Evolutionary conservation across 2,797 vertebrate species (phyloP), one percentile per base, ranked within the genome.

Genomic region (Coranthus polyacanthus): DNA sequence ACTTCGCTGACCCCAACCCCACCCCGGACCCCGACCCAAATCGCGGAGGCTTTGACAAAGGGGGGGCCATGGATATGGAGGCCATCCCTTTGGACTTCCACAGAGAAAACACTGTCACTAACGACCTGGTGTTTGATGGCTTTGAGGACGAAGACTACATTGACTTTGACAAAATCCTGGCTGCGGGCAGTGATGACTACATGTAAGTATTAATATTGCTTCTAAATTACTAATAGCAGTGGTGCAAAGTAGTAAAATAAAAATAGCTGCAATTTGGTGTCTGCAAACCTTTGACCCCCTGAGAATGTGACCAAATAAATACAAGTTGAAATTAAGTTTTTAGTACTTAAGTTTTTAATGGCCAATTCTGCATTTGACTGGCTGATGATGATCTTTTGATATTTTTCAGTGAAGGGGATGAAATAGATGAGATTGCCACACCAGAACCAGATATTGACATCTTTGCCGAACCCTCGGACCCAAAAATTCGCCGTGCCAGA

Each of bases 91-190:
- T 93, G 0, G 95, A 96, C 49, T 97, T 95, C 83, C 96, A 98
- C 83, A 95, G 93, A 70, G 96, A 97, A 82, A 97, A 99, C 80
- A 99, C 98, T 0, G 94, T 99, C 73, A 99, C 98, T 6, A 96
- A 95, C 0, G 96, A 97, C 56, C 93, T 98, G 8, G 81, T 96
- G 22, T 68, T 91, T 20, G 97, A 97, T 17, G 97, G 92, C 44
- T 95, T 96, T 44, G 97, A 98, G 11, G 96, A 98, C 0, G 96
- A 97, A 0, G 98, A 99, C 75, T 99, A 99, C 3, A 78, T 99
- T 15, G 97, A 99, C 49, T 93, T 98, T 0, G 97, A 97, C 41
- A 94, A 92, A 84, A 84, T 98, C 54, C 45, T 99, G 49, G 68
- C 81, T 0, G 94, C 94, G 11, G 95, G 95, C 2, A 88, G 81